These are phyloP conservation scores for Coccyzus lansbergi DNA, from an alignment of 2,797 vertebrate genomes.

Conservation along the genomic window DNA sequence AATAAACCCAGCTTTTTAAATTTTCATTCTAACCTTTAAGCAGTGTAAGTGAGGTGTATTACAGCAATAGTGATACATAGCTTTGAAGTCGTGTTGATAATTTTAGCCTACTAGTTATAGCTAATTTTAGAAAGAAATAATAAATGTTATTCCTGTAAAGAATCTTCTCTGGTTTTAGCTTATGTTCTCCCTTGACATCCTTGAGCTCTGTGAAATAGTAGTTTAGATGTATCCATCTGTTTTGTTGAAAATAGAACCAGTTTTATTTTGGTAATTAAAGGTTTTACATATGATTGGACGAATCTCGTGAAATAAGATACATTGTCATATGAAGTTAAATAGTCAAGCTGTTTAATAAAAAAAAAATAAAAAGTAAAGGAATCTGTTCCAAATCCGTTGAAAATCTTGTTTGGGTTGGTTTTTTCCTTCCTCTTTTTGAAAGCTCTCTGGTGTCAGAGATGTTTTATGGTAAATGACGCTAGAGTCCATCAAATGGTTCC, in stretches of 20 bases:
- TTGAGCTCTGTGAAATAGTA: background rate
- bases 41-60: background rate
- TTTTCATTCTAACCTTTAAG: background rate
- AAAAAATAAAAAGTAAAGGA: background rate
- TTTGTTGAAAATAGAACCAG: background rate
- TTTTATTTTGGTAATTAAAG: background rate
- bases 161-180: background rate
- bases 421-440: background rate
- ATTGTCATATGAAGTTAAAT: background rate
- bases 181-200: background rate
- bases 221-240: background rate
- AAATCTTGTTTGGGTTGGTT: background rate
- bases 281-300: background rate
- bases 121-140: background rate
- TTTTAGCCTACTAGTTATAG: background rate
- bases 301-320: background rate
- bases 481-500: background rate
- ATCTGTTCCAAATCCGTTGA: background rate
- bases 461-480: background rate
- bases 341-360: background rate
- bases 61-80: background rate
- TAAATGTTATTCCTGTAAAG: background rate
- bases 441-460: background rate
- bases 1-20: background rate
- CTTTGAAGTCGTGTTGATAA: background rate